These are phyloP conservation scores for Dolichotis patagonum DNA, from an alignment of 2,113 vertebrate genomes.

Conservation along the genomic window DNA sequence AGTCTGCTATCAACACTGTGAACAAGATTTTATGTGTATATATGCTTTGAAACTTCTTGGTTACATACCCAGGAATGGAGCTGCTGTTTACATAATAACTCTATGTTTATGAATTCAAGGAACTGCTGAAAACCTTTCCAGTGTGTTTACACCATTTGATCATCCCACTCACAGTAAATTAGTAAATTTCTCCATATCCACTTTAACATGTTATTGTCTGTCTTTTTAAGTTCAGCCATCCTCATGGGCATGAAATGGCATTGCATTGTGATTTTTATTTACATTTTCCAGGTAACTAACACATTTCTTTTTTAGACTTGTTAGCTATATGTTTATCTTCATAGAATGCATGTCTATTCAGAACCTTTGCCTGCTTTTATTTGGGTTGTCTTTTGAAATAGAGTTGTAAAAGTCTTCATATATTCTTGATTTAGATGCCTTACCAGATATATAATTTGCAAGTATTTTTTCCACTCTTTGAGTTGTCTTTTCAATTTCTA, in stretches of 20 bases:
- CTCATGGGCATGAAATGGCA: background rate
- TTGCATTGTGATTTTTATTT: slow-evolving; percentile 34
- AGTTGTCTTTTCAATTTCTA: slow-evolving; percentile 33
- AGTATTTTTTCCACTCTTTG: background rate
- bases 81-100: background rate
- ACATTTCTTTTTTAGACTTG: background rate
- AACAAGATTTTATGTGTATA: background rate
- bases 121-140: slow-evolving; percentile 3
- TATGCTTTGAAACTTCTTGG: background rate
- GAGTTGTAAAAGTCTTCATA: slow-evolving; percentile 6
- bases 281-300: slow-evolving; percentile 28
- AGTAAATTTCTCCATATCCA: background rate
- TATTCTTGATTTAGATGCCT: background rate
- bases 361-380: background rate
- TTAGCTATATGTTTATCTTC: background rate
- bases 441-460: background rate
- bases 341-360: background rate
- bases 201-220: background rate
- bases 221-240: background rate
- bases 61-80: background rate
- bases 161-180: background rate
- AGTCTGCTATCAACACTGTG: slow-evolving; percentile 26
- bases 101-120: slow-evolving; percentile 1
- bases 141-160: background rate
- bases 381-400: slow-evolving; percentile 15